Base-by-base conservation (phyloP, 2,888 invertebrate species). In the Drosophila infuscata region DNA sequence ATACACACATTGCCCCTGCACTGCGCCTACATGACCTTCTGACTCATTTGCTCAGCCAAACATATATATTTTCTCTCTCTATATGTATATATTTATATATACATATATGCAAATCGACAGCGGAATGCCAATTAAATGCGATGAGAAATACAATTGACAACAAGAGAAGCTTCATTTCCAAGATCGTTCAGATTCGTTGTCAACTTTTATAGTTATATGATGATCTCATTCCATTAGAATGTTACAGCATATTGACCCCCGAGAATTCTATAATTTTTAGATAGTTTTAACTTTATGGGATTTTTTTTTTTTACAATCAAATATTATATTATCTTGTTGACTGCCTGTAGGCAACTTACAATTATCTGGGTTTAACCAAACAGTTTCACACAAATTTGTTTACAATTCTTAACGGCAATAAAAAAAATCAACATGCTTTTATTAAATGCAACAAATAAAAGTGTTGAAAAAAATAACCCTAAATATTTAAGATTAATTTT, bases 1-100 rank as follows among this genome's bases (percentile, higher is more conserved):
- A 51, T 3, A 20, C 35, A 32, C 48, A 46, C 12, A 46, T 46
- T 32, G 54, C 56, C 61, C 58, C 43, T n/a, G 46, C 49, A 32
- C 63, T 53, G 67, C 71, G 61, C 58, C 78, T 58, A 62, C 4
- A 43, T 54, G 82, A 81, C 80, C 80, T 80, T 80, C 79, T 82
- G 82, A 80, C 79, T 80, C 74, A 79, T 79, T 79, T 81, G 74
- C 59, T 57, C 76, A 61, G 72, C 30, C 66, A 41, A 68, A 69
- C 48, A 70, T 43, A 46, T 25, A 49, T 12, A 20, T 41, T 30
- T 32, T 46, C 15, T 20, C 25, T 25, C 25, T 25, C 2, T 25
- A 25, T 25, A 25, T 25, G 25, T 17, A 48, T 12, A 25, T 12
- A 36, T 8, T 17, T 33, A 54, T 25, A 48, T 15, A 51, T 43